A percentile compares a stretch with the other conserved stretches of the same genome.
phyloP scores from a whole-genome alignment of 2,888 invertebrate genomes.

The Leucoptera coffeella region DNA sequence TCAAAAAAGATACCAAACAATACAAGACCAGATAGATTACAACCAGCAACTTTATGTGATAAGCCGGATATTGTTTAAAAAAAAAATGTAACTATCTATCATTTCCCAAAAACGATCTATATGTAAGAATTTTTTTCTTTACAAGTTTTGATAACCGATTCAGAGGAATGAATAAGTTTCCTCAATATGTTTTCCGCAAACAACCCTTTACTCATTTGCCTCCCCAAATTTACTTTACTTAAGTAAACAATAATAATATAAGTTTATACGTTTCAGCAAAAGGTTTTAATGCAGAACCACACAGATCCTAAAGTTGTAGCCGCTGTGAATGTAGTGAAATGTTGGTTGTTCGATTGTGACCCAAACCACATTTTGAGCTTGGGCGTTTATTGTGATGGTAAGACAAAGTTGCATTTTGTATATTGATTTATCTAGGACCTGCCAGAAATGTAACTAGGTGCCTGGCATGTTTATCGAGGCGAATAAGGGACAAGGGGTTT shows the following conservation, averaged over 20 bases:
- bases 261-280: neutral
- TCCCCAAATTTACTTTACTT: too few relatives aligned
- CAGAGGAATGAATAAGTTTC: neutral
- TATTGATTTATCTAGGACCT: too few relatives aligned
- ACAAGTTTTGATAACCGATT: neutral
- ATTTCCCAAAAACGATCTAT: neutral
- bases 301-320: conserved; percentile 21
- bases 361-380: conserved; percentile 38
- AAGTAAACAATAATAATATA: too few relatives aligned
- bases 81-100: too few relatives aligned
- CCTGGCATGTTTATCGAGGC: too few relatives aligned
- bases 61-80: too few relatives aligned
- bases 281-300: neutral
- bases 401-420: conserved; percentile 6
- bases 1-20: too few relatives aligned
- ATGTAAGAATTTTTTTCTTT: neutral
- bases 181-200: neutral
- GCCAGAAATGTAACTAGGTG: too few relatives aligned
- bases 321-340: conserved; percentile 32
- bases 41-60: too few relatives aligned
- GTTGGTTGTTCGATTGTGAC: conserved; percentile 38
- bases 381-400: conserved; percentile 51
- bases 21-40: too few relatives aligned
- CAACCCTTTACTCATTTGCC: too few relatives aligned
- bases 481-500: too few relatives aligned